Evolutionary conservation across 2,888 invertebrate genomes (phyloP), one percentile per base, ranked within the genome.

Genomic region (Halictus quadricinctus): DNA sequence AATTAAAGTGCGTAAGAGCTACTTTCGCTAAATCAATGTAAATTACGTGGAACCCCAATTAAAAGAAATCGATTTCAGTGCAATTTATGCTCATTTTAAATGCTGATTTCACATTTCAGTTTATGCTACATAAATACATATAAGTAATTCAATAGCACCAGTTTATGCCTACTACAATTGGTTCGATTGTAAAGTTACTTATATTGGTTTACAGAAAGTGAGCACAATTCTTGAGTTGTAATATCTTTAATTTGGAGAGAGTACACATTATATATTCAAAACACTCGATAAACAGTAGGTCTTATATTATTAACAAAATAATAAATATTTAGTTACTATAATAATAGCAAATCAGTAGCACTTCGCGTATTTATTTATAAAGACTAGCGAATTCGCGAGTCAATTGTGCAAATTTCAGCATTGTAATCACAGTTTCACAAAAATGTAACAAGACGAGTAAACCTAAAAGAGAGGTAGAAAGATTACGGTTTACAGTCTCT

Each of bases 231-330:
- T 29, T 15, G 1, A 21, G 36, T 36, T 4, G 13, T 21, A 18
- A 1, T 36, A 70, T 18, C 2, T 43, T 73, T 58, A 25, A 64
- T 73, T 76, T 29, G 12, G 54, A 72, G 43, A 25, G 54, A 58
- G 12, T 60, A 74, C n/a, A 77, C 6, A 69, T 15, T 72, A 12
- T 50, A 18, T 46, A 43, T 74, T 70, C 21, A 5, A 43, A 74
- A 82, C 18, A 64, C 0, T 74, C 1, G 8, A 64, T 50, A 58
- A 76, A 79, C 13, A 76, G 36, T 66, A 41, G 2, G 72, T 29
- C 41, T 13, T 54, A 41, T 48, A 54, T 43, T n/a, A 13, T 60
- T 2, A 50, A 79, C 21, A 60, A 36, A 66, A 18, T n/a, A 72
- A 69, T 73, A 77, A 18, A n/a, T 48, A 36, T 48, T 46, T 2